Evolutionary conservation across 2,113 vertebrate species (phyloP).

Genomic region (Clupea harengus): DNA sequence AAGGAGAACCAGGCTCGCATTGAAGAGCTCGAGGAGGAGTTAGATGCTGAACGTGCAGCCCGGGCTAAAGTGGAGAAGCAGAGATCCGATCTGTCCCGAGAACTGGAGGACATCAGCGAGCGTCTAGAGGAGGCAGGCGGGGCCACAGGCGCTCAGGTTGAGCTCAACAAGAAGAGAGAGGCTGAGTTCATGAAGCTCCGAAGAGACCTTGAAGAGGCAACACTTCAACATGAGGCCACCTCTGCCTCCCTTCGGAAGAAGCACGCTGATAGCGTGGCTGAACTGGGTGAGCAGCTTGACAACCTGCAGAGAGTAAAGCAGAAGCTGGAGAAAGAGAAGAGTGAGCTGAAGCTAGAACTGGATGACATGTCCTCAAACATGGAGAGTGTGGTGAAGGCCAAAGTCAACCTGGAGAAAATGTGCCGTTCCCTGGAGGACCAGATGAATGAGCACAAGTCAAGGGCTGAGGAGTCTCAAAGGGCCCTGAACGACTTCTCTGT

Average conservation of each 20-base stretch:
- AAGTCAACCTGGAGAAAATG: constrained; percentile 84
- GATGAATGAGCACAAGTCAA: constrained; percentile 80
- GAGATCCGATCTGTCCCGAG: constrained; percentile 54
- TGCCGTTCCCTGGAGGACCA: constrained; percentile 85
- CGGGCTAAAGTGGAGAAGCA: constrained; percentile 77
- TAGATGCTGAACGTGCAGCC: constrained; percentile 67
- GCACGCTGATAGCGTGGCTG: constrained; percentile 77
- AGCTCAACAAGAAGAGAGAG: constrained; percentile 84
- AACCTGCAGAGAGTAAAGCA: constrained; percentile 87
- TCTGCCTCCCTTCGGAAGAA: constrained; percentile 83
- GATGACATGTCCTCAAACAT: constrained; percentile 85
- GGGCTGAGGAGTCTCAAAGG: constrained; percentile 80
- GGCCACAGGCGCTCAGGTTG: constrained; percentile 68
- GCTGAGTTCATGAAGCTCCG: constrained; percentile 87
- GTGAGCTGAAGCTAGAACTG: constrained; percentile 83
- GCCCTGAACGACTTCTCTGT: constrained; percentile 76
- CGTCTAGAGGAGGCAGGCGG: constrained; percentile 65
- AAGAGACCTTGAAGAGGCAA: constrained; percentile 86
- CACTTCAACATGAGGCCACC: constrained; percentile 82
- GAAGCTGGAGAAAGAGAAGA: constrained; percentile 91
- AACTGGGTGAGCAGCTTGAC: constrained; percentile 77
- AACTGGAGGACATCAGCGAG: constrained; percentile 56
- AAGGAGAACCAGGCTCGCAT: constrained; percentile 73
- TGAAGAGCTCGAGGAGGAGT: constrained; percentile 80
- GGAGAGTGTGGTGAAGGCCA: constrained; percentile 80